Conservation (phyloP, 2,888 invertebrate genomes). For the Agrotis exclamationis region DNA sequence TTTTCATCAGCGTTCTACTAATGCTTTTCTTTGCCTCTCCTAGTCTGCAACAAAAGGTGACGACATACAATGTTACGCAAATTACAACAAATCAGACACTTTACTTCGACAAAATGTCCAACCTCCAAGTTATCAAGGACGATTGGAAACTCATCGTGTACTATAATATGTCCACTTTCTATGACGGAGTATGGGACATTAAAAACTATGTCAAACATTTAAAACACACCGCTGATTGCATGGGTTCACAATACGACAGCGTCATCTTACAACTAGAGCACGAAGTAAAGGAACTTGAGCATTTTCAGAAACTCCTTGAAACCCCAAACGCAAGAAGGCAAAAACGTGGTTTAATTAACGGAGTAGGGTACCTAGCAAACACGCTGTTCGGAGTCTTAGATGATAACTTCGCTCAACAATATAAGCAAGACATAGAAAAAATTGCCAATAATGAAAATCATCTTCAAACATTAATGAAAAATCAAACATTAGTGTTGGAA, state of each 20-base stretch:
- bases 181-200: neutral
- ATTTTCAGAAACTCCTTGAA: neutral
- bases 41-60: neutral
- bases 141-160: slow-evolving; percentile 1
- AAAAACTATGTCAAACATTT: neutral
- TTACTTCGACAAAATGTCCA: slow-evolving; percentile 5
- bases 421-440: slow-evolving; percentile 4
- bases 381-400: slow-evolving; percentile 11
- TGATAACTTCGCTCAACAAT: slow-evolving; percentile 8
- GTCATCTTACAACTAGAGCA: neutral
- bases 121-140: slow-evolving; percentile 4
- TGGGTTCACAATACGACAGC: neutral
- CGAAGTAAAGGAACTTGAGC: slow-evolving; percentile 3
- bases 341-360: slow-evolving; percentile 3
- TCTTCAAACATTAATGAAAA: neutral
- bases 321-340: neutral
- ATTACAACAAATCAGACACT: neutral
- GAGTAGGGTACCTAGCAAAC: neutral
- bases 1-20: neutral
- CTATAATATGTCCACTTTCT: slow-evolving; percentile 4
- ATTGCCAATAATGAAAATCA: neutral
- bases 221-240: no score
- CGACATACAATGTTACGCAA: neutral
- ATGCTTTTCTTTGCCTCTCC: neutral
- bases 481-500: slow-evolving; percentile 10